Conservation (phyloP, 1,140 invertebrate species). For the Drosophila rufa region DNA sequence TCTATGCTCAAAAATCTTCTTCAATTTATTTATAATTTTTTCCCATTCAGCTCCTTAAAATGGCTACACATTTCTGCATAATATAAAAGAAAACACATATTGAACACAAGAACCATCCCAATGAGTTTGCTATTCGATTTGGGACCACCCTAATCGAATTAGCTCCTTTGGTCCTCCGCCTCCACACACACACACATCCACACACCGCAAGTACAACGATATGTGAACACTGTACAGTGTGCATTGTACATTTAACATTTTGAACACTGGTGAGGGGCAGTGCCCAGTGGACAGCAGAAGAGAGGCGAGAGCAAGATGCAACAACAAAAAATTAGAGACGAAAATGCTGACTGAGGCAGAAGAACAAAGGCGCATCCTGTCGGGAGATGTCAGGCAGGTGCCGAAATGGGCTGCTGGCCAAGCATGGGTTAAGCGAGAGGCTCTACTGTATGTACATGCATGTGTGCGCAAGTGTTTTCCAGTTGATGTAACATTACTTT, state of each 20-base stretch:
- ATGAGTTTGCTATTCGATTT: neutral
- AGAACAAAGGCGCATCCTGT: constrained; percentile 72
- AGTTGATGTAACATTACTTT: constrained; percentile 84
- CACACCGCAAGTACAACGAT: constrained; percentile 45
- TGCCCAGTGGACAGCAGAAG: neutral
- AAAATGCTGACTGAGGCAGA: constrained; percentile 78
- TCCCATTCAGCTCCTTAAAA: too few species aligned
- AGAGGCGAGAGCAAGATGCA: constrained; percentile 3
- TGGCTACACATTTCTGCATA: too few species aligned
- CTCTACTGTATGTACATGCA: constrained; percentile 30
- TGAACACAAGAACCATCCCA: neutral
- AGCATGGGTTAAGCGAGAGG: constrained; percentile 27
- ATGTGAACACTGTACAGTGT: constrained; percentile 33
- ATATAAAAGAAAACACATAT: neutral
- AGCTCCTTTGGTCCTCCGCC: neutral
- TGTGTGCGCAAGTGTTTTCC: constrained; percentile 74
- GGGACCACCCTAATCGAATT: constrained; percentile 17
- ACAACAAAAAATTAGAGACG: constrained; percentile 27
- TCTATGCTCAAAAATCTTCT: too few species aligned
- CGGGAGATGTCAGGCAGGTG: constrained; percentile 52
- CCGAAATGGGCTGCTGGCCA: neutral
- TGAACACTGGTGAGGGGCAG: neutral
- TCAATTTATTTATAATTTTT: too few species aligned
- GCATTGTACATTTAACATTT: constrained; percentile 1
- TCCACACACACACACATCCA: neutral